These are phyloP conservation scores for Turritopsis dohrnii DNA, from an alignment of 30 jellyfish, hydroid and myxozoan genomes.

Conservation along the genomic window DNA sequence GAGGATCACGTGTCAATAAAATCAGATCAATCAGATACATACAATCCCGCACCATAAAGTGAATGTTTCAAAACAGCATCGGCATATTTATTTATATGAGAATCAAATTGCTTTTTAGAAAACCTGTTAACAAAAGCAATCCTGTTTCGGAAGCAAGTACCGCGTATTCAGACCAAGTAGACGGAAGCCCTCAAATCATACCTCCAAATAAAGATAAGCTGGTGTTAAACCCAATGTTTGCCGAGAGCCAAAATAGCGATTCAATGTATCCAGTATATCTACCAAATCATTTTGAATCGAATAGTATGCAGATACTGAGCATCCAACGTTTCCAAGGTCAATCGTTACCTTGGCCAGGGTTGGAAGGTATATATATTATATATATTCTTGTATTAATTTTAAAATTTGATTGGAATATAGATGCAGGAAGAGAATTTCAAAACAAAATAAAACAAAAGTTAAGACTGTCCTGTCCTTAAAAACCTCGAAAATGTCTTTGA, in stretches of 20 bases:
- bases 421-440: neutral
- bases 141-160: neutral
- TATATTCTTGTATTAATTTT: neutral
- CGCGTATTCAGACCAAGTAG: neutral
- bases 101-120: neutral
- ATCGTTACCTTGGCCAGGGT: constrained; percentile 5
- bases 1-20: too few species aligned
- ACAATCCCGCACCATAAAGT: neutral
- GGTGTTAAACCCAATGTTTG: constrained; percentile 5
- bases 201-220: neutral
- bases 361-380: neutral
- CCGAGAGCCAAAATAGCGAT: neutral
- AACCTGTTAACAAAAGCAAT: constrained; percentile 5
- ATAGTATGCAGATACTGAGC: constrained; percentile 2
- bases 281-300: neutral
- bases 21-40: neutral
- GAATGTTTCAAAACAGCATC: neutral
- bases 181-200: neutral
- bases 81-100: neutral
- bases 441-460: neutral
- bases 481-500: too few species aligned
- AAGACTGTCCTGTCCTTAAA: too few species aligned
- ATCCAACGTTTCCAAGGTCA: constrained; percentile 4
- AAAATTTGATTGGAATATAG: neutral
- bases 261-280: constrained; percentile 15